phyloP scores from a whole-genome alignment of 1,140 invertebrate genomes.

The Arctopsyche grandis region DNA sequence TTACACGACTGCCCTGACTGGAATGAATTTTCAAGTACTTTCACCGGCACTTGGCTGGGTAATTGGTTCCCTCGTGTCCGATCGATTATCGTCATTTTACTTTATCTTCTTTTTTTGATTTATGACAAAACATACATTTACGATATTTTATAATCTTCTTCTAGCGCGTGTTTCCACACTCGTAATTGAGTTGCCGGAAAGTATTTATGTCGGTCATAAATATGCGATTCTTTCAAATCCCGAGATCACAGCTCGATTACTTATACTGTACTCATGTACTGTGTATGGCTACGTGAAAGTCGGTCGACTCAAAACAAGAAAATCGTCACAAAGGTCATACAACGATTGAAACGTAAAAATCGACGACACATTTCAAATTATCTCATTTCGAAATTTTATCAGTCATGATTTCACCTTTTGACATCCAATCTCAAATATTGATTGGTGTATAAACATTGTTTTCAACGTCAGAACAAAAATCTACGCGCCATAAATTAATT shows the following conservation, averaged over 20 bases:
- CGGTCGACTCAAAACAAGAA: neutral
- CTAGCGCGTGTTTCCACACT: neutral
- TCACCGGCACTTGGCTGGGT: neutral
- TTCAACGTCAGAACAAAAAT: neutral
- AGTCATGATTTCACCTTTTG: slow-evolving; percentile 22
- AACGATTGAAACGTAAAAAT: slow-evolving; percentile 1
- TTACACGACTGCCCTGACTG: neutral
- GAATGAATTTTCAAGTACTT: neutral
- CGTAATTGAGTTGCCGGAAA: slow-evolving; percentile 21
- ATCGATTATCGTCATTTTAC: slow-evolving; percentile 14
- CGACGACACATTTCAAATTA: too few species aligned
- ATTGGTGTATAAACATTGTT: neutral
- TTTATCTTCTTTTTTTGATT: neutral
- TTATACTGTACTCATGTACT: too few species aligned
- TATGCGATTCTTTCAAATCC: neutral
- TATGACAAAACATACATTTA: neutral
- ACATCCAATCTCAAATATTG: neutral
- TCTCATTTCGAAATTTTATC: slow-evolving; percentile 6
- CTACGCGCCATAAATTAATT: slow-evolving; percentile 2
- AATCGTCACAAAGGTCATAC: neutral
- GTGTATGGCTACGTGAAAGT: neutral
- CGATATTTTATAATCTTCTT: neutral
- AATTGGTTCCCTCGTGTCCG: neutral
- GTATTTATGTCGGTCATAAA: slow-evolving; percentile 24
- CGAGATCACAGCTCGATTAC: too few species aligned